Evolutionary conservation across 1,140 invertebrate species (phyloP).

Genomic region (Drosophila kanapiae): DNA sequence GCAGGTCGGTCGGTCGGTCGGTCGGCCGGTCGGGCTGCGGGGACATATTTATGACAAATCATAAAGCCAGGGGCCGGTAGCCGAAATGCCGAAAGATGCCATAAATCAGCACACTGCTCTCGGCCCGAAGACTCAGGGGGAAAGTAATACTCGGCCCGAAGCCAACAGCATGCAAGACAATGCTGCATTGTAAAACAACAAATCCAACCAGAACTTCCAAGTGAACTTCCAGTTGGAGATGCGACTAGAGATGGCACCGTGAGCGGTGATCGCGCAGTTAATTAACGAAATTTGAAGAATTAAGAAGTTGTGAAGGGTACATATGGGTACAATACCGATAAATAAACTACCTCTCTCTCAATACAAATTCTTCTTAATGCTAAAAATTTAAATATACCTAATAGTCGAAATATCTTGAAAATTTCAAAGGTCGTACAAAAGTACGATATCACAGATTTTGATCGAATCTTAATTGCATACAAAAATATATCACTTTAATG

Average conservation of each 20-base stretch:
- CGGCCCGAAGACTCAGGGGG: constrained; percentile 21
- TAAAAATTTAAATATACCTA: too few species aligned
- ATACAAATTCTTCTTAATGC: too few species aligned
- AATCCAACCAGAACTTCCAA: constrained; percentile 49
- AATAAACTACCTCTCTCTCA: too few species aligned
- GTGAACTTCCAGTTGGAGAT: constrained; percentile 39
- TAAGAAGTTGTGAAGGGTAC: too few species aligned
- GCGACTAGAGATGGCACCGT: constrained; percentile 39
- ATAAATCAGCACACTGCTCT: constrained; percentile 76
- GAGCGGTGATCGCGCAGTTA: constrained; percentile 15
- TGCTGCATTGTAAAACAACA: constrained; percentile 76
- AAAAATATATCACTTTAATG: too few species aligned
- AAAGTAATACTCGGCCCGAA: constrained; percentile 15
- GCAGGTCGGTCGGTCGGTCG: constrained; percentile 15
- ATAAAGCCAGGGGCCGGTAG: constrained; percentile 68
- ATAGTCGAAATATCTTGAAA: too few species aligned
- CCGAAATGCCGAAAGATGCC: constrained; percentile 62
- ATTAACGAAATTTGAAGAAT: constrained; percentile 11
- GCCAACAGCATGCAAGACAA: constrained; percentile 54
- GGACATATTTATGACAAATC: constrained; percentile 83
- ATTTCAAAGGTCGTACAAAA: too few species aligned
- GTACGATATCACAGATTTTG: too few species aligned
- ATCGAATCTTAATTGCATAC: too few species aligned
- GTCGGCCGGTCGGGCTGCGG: constrained; percentile 23
- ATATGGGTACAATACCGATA: too few species aligned